Evolutionary conservation across 2,797 vertebrate genomes (phyloP).

Genomic region (Pantherophis vulpinus): DNA sequence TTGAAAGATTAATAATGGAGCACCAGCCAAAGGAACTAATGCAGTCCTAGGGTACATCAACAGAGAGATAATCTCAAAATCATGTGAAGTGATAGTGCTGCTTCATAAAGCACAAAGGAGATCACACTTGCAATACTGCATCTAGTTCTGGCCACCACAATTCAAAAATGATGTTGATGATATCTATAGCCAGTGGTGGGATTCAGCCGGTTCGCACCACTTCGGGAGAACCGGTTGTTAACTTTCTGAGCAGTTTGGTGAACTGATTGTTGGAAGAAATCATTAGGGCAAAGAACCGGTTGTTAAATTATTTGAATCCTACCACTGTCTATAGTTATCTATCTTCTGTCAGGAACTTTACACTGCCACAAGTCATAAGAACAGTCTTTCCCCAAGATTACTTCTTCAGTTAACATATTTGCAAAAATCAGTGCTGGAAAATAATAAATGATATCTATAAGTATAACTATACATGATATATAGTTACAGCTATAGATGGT

Average conservation of each 20-base stretch:
- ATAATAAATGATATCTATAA: background rate
- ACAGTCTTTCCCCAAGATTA: background rate
- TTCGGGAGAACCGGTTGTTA: too few relatives aligned
- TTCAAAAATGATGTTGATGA: background rate
- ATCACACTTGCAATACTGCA: too few relatives aligned
- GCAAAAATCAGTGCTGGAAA: background rate
- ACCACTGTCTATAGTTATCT: too few relatives aligned
- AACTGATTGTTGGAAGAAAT: too few relatives aligned
- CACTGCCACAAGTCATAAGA: background rate
- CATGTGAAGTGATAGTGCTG: background rate
- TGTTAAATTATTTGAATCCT: too few relatives aligned
- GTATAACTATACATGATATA: too few relatives aligned
- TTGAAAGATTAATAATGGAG: background rate
- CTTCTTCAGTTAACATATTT: background rate
- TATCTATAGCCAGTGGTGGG: too few relatives aligned
- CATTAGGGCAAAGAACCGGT: too few relatives aligned
- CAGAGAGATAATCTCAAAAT: background rate
- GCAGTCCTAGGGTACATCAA: background rate
- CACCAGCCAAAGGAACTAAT: background rate
- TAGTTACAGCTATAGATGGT: too few relatives aligned
- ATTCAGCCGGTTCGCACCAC: too few relatives aligned
- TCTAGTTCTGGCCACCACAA: background rate
- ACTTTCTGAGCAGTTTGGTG: too few relatives aligned
- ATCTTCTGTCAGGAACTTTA: background rate
- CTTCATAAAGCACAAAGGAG: background rate